These are phyloP conservation scores for Erythrocercus mccallii DNA, from an alignment of 2,113 vertebrate species.

Conservation along the genomic window DNA sequence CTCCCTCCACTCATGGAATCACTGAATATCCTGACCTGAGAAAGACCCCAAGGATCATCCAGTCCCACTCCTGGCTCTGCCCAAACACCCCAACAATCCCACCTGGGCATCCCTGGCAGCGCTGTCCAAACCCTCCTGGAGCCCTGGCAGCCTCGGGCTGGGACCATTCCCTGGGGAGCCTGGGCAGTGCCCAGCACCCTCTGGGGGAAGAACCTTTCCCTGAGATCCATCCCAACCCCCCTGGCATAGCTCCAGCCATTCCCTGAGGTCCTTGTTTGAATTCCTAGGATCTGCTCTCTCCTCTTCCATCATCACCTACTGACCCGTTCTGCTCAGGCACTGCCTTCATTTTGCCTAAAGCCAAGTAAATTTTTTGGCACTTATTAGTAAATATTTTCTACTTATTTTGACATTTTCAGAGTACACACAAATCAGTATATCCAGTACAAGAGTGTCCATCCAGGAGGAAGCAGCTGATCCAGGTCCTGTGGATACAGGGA, in stretches of 20 bases:
- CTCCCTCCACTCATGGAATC: not conserved
- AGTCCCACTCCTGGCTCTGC: not conserved
- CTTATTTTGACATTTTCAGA: not conserved
- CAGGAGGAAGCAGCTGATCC: not conserved
- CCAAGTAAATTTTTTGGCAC: not conserved
- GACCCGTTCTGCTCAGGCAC: not conserved
- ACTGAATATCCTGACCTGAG: not conserved
- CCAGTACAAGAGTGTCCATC: not conserved
- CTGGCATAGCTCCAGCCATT: rapidly evolving
- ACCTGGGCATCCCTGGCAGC: not conserved
- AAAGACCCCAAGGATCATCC: rapidly evolving
- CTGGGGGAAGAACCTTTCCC: not conserved
- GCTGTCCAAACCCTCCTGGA: not conserved
- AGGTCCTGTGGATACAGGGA: not conserved
- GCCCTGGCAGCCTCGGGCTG: not conserved
- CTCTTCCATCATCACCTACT: not conserved
- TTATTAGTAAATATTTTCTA: not conserved
- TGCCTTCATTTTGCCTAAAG: not conserved
- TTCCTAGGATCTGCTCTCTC: not conserved
- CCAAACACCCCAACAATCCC: not conserved
- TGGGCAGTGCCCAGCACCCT: not conserved
- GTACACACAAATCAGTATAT: not conserved
- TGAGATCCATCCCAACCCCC: rapidly evolving
- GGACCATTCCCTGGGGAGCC: not conserved
- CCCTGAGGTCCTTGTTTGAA: not conserved